phyloP scores from a whole-genome alignment of 2,888 invertebrate genomes.

The Autographa gamma region DNA sequence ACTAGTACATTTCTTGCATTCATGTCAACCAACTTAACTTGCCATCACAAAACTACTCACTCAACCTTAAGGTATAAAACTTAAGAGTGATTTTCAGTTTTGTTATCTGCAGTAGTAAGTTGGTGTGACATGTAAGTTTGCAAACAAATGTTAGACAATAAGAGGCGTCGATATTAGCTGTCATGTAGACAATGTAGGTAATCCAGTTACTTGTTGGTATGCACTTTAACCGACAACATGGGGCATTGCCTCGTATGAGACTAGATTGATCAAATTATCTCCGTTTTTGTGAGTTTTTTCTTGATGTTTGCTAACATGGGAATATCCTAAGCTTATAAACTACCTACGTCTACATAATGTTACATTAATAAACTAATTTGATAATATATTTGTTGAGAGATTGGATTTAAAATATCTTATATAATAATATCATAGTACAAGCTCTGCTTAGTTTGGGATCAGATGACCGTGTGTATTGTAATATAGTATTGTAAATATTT shows the following conservation, averaged over 20 bases:
- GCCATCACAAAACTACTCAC: neutral
- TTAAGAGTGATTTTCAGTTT: constrained; percentile 31
- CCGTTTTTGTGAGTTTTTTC: too few species aligned
- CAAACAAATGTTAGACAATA: constrained; percentile 63
- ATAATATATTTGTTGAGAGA: too few species aligned
- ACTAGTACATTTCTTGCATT: constrained; percentile 61
- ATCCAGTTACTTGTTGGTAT: constrained; percentile 58
- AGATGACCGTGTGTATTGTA: too few species aligned
- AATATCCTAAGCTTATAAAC: neutral
- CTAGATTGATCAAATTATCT: constrained; percentile 18
- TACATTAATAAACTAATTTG: too few species aligned
- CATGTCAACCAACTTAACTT: constrained; percentile 32
- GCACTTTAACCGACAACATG: constrained; percentile 51
- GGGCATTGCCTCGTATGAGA: neutral
- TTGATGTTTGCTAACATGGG: neutral
- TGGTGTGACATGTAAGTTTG: constrained; percentile 53
- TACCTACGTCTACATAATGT: too few species aligned
- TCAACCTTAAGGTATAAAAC: neutral
- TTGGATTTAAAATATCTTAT: too few species aligned
- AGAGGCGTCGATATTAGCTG: constrained; percentile 55
- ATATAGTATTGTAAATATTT: too few species aligned
- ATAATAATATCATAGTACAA: too few species aligned
- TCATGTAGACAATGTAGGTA: constrained; percentile 57
- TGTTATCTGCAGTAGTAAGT: constrained; percentile 15
- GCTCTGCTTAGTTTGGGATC: too few species aligned